These are phyloP conservation scores for Itoplectis maculator DNA, from an alignment of 2,888 invertebrate genomes.

Conservation along the genomic window DNA sequence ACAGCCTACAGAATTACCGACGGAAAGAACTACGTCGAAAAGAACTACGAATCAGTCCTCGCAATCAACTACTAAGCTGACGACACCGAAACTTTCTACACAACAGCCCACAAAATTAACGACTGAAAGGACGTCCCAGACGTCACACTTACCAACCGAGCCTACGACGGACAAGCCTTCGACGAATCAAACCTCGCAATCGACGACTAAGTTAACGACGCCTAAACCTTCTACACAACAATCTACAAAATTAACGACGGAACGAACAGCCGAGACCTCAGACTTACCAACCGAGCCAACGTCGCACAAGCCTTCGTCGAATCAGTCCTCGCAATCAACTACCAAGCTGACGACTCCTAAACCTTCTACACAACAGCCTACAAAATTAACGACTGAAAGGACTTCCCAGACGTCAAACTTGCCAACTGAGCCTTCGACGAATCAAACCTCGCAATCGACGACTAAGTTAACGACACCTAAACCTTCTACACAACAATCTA, in stretches of 20 bases:
- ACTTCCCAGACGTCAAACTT: too few species aligned
- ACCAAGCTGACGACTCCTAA: too few species aligned
- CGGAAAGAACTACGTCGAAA: neutral
- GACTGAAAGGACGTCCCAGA: neutral
- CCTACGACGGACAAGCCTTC: constrained; percentile 2
- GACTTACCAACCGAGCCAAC: too few species aligned
- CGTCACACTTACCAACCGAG: neutral
- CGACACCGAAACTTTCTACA: neutral
- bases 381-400: too few species aligned
- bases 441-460: too few species aligned
- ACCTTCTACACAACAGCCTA: too few species aligned
- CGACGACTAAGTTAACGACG: too few species aligned
- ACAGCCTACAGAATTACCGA: neutral
- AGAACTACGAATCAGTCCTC: neutral
- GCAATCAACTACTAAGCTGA: neutral
- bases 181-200: neutral
- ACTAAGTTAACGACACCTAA: neutral
- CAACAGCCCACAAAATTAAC: neutral
- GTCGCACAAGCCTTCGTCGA: neutral
- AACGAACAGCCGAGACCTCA: too few species aligned
- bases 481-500: neutral
- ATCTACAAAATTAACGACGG: too few species aligned
- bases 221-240: too few species aligned
- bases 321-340: too few species aligned
- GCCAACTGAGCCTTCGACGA: too few species aligned